Base-by-base conservation (phyloP, 2,797 vertebrate genomes). In the Emys orbicularis region DNA sequence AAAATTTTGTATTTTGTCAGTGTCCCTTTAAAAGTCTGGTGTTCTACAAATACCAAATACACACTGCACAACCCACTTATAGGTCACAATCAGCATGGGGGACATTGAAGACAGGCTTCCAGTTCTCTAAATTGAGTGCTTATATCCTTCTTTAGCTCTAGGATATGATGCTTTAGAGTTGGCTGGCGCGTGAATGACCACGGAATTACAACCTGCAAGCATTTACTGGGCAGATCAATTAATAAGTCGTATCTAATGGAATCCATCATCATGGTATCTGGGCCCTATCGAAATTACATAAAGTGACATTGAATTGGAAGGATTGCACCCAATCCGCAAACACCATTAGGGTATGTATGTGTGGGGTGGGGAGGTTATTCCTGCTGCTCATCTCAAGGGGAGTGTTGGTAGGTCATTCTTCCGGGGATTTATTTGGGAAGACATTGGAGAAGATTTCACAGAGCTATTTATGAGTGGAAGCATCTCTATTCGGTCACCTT, bases 121-220 rank as follows among this genome's bases (percentile, higher is more conserved):
- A 1, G 0, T 2, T 56, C 59, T 34, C 2, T 5, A 61, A 8
- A 1, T 2, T 1, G 8, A 3, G 4, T 0, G 1, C 15, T 79
- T 79, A n/a, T 8, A 23, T 41, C 53, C 19, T 3, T 3, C 41
- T 44, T 11, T 34, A 2, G 72, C 81, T 72, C 47, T 25, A 13
- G 27, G 54, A 11, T 5, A 12, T 1, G 25, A 18, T 79, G 6
- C 19, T 7, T 37, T 52, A 65, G 57, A 57, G 27, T 9, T 4
- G 53, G 23, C n/a, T 12, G 21, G 37, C 5, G 0, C 68, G 23
- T 41, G 37, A 72, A 72, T 5, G 68, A 37, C n/a, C 21, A 41
- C 3, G 4, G n/a, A 37, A 65, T 37, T 68, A 12, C n/a, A 37
- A 41, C 23, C 37, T 37, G 68, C 23, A 37, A 72, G 68, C 68